Evolutionary conservation across 2,113 vertebrate species (phyloP).

Genomic region (Mesembrinibis cayennensis): DNA sequence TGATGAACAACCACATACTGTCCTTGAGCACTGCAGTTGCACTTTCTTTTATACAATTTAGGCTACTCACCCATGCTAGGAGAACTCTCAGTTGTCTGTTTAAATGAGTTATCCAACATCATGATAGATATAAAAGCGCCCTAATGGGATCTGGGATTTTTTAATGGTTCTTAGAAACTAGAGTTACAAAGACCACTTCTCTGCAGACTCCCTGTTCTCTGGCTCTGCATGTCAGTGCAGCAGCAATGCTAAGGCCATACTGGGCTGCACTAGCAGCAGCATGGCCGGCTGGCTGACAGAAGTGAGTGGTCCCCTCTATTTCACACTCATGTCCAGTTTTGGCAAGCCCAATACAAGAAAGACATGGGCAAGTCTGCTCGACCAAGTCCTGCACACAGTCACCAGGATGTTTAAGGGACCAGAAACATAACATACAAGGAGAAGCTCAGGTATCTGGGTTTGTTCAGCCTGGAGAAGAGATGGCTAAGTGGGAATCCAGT

Average conservation of each 20-base stretch:
- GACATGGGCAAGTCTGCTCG: no score
- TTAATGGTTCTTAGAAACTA: background rate
- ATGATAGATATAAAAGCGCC: background rate
- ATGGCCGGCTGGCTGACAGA: background rate
- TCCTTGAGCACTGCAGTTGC: background rate
- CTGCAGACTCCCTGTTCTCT: background rate
- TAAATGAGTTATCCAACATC: background rate
- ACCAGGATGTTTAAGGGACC: background rate
- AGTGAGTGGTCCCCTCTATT: fast-evolving
- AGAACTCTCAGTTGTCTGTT: background rate
- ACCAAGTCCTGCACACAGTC: background rate
- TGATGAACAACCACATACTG: background rate
- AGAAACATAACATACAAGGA: background rate
- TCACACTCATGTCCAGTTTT: background rate
- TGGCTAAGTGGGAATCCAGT: background rate
- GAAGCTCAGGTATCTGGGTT: background rate
- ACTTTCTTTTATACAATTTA: background rate
- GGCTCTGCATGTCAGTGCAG: background rate
- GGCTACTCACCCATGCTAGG: background rate
- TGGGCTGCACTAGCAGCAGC: background rate
- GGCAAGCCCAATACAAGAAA: background rate
- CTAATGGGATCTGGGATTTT: background rate
- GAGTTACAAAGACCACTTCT: background rate
- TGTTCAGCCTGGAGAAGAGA: background rate
- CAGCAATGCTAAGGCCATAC: background rate